phyloP scores from a whole-genome alignment of 2,797 vertebrate genomes.

The Mallotus villosus region DNA sequence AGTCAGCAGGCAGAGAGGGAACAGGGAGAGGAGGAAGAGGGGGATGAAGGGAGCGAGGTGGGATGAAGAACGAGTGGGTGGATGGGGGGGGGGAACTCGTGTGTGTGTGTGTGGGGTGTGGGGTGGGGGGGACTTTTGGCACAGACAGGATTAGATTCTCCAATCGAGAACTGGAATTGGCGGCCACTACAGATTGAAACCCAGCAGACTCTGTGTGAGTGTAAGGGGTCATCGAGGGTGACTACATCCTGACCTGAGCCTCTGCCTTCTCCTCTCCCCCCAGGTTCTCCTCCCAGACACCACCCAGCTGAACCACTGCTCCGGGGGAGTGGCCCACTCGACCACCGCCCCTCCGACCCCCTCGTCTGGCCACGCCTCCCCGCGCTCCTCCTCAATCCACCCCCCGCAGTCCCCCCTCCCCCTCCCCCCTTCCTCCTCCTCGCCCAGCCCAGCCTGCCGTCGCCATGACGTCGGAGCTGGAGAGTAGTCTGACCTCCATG shows the following conservation, averaged over 20 bases:
- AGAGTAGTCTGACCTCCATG: conserved; percentile 94
- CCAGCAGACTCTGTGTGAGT: too few relatives aligned
- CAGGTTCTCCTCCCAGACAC: conserved; percentile 60
- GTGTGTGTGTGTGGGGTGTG: too few relatives aligned
- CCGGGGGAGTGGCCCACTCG: conserved; percentile 49
- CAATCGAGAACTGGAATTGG: too few relatives aligned
- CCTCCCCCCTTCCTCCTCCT: conserved; percentile 15
- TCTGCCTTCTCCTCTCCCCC: conserved; percentile 38
- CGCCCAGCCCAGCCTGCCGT: conserved; percentile 60
- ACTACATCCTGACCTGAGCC: not conserved
- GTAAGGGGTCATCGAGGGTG: not conserved
- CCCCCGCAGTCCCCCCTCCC: conserved; percentile 56
- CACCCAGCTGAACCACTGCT: conserved; percentile 59
- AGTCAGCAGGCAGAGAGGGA: conserved; percentile 66
- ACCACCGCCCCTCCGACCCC: conserved; percentile 39
- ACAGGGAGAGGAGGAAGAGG: not conserved
- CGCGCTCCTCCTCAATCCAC: conserved; percentile 38
- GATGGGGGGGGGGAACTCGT: not conserved
- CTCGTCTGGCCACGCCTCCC: conserved; percentile 29
- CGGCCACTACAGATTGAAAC: too few relatives aligned
- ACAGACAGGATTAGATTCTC: too few relatives aligned
- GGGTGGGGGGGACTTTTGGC: too few relatives aligned
- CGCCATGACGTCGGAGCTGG: conserved; percentile 93
- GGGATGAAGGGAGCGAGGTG: not conserved
- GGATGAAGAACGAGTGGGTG: not conserved